phyloP scores from a whole-genome alignment of 2,113 vertebrate species.

The Etheostoma cragini region DNA sequence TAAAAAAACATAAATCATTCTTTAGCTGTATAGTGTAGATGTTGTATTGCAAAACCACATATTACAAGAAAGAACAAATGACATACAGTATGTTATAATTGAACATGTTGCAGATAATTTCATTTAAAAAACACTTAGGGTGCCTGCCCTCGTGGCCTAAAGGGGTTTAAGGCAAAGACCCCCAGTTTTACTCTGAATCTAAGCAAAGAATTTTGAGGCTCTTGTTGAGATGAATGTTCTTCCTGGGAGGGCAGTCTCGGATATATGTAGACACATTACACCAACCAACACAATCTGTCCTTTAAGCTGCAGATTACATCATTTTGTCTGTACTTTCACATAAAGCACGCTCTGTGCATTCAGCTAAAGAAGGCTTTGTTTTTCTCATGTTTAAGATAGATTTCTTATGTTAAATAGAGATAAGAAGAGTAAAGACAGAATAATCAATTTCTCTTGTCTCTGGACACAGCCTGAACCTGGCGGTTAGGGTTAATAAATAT shows the following conservation, averaged over 20 bases:
- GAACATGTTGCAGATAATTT: not conserved
- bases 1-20: not conserved
- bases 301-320: constrained; percentile 48
- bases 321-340: not conserved
- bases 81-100: not conserved
- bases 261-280: constrained; percentile 10
- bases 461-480: constrained; percentile 22
- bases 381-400: constrained; percentile 47
- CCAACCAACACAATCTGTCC: constrained; percentile 17
- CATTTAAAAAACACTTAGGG: not conserved
- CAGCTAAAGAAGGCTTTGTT: constrained; percentile 44
- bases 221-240: not conserved
- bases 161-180: not conserved
- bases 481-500: constrained; percentile 55
- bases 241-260: not conserved
- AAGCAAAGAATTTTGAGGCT: not conserved
- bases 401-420: constrained; percentile 44
- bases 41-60: not conserved
- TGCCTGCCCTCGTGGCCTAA: not conserved
- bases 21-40: not conserved
- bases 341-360: constrained; percentile 28
- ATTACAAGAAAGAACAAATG: constrained; percentile 4
- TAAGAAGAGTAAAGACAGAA: constrained; percentile 31
- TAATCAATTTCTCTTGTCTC: not conserved
- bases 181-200: not conserved